These are phyloP conservation scores for Amniataba percoides DNA, from an alignment of 2,797 vertebrate species.

Conservation along the genomic window DNA sequence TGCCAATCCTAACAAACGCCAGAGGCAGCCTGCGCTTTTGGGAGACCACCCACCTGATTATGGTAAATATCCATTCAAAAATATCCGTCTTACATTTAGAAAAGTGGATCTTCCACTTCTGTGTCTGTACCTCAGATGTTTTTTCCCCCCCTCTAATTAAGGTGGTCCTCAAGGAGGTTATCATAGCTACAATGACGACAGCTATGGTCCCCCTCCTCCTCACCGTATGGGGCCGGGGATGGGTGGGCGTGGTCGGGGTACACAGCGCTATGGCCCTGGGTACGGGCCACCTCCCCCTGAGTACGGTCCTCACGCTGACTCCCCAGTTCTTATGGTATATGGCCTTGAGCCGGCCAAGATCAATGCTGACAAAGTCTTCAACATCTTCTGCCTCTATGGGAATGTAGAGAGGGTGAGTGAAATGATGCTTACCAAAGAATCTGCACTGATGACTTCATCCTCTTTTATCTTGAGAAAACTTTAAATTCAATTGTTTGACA, in stretches of 20 bases:
- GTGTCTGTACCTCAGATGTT: background rate
- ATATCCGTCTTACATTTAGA: background rate
- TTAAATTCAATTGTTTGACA: background rate
- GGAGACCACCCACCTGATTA: conserved; percentile 96
- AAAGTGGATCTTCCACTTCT: background rate
- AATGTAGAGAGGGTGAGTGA: conserved; percentile 93
- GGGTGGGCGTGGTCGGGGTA: conserved; percentile 88
- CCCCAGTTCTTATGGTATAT: conserved; percentile 95
- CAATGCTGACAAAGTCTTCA: conserved; percentile 94
- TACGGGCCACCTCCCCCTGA: conserved; percentile 91
- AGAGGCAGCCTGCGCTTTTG: conserved; percentile 94
- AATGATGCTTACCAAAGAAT: background rate
- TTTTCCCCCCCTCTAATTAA: conserved; percentile 50
- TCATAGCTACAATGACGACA: conserved; percentile 92
- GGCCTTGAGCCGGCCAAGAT: conserved; percentile 93
- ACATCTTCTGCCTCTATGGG: conserved; percentile 95
- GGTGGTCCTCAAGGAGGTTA: conserved; percentile 92
- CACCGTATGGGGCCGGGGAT: conserved; percentile 93
- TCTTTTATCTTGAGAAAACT: background rate
- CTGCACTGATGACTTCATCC: background rate
- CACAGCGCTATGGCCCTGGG: conserved; percentile 89
- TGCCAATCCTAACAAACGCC: conserved; percentile 93
- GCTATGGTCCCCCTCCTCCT: conserved; percentile 89
- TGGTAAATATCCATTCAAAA: conserved; percentile 80
- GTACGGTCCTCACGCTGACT: conserved; percentile 92